Base-by-base conservation (phyloP, 2,797 vertebrate genomes). In the Lacerta bilineata region DNA sequence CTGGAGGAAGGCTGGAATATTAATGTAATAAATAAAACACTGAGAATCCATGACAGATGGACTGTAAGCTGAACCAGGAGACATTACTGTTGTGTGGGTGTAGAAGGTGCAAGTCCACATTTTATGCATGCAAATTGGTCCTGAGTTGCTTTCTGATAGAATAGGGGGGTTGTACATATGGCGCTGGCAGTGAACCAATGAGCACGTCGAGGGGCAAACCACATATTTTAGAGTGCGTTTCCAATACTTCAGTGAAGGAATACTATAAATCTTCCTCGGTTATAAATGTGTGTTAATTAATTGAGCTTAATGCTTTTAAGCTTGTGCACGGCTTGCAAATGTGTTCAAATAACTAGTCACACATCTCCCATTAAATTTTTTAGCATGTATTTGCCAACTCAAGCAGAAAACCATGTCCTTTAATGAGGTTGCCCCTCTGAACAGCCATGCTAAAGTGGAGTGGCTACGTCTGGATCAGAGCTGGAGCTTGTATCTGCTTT, bases 251-350 rank as follows among this genome's bases (percentile, higher is more conserved):
- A 80, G 55, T 36, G 4, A 80, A 72, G 64, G 79, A 66, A 74
- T 74, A 36, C 39, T 59, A 61, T 46, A 36, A 46, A 50, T 80
- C 59, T 89, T 89, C 9, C 23, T 85, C 29, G 33, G 69, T 66
- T 85, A 36, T 72, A 84, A 72, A 79, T 84, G 72, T 74, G 83
- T 84, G 82, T 36, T 85, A 80, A 89, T 85, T 89, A 74, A 80
- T 50, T 75, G 55, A 85, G 55, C 74, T 39, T 87, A 84, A 84
- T 88, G 61, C 64, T 55, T 55, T 77, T 50, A 69, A 36, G 41
- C 77, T 66, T 50, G 33, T 61, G 55, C 39, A 59, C 33, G 41
- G 59, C 41, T 89, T 85, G 68, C 41, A 66, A 81, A 85, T 85
- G 29, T 55, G 39, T 80, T 64, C 69, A 43, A 50, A 74, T 74